phyloP scores from a whole-genome alignment of 1,140 invertebrate species.

The Musca vetustissima region DNA sequence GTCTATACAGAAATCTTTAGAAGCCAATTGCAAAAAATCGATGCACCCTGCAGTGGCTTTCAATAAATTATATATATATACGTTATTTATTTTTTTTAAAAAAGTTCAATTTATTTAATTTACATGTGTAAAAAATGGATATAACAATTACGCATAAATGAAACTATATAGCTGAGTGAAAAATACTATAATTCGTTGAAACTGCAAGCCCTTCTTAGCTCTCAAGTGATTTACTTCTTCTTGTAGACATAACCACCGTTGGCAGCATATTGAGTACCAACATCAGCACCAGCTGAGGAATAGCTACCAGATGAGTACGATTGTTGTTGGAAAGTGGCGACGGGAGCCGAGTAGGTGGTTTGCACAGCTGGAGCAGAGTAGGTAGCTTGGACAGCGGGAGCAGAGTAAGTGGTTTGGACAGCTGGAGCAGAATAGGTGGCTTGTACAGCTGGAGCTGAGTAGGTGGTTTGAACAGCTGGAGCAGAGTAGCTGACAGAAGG shows the following conservation, averaged over 20 bases:
- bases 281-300: constrained; percentile 33
- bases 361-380: constrained; percentile 27
- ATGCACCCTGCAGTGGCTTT: too few relatives aligned
- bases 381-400: constrained; percentile 18
- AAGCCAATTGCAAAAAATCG: too few relatives aligned
- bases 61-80: too few relatives aligned
- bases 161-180: too few relatives aligned
- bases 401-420: constrained; percentile 33
- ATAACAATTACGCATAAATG: too few relatives aligned
- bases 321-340: constrained; percentile 18
- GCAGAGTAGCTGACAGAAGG: constrained; percentile 31
- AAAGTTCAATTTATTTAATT: too few relatives aligned
- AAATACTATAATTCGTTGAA: too few relatives aligned
- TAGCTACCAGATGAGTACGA: constrained; percentile 24
- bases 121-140: too few relatives aligned
- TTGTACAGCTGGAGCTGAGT: constrained; percentile 31
- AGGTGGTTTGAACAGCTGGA: constrained; percentile 34
- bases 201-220: too few relatives aligned
- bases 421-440: constrained; percentile 22
- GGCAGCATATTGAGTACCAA: constrained; percentile 50
- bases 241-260: constrained; percentile 53
- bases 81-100: too few relatives aligned
- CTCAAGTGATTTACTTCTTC: constrained; percentile 31
- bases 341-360: constrained; percentile 14
- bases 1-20: too few relatives aligned